phyloP scores from a whole-genome alignment of 2,113 vertebrate species.

The Pteruthius melanotis region DNA sequence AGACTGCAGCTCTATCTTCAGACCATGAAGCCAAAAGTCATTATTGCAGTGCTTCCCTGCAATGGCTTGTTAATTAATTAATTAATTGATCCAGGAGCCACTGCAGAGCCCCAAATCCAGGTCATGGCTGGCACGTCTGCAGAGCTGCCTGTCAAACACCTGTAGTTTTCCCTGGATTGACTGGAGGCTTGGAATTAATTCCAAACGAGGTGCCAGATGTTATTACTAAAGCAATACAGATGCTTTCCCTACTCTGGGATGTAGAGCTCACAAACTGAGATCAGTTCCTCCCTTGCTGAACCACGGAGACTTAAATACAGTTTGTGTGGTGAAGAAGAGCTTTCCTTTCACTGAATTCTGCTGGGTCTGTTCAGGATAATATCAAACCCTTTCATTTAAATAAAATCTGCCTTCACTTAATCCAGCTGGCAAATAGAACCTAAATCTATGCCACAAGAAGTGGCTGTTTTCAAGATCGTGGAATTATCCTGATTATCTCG shows the following conservation, averaged over 20 bases:
- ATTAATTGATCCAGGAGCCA: not conserved
- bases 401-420: not conserved
- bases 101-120: not conserved
- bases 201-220: not conserved
- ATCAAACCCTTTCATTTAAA: not conserved
- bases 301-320: not conserved
- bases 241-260: rapidly evolving
- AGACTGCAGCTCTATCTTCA: not conserved
- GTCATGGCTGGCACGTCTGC: not conserved
- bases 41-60: not conserved
- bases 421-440: not conserved
- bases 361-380: not conserved
- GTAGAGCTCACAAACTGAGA: not conserved
- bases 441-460: not conserved
- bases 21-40: not conserved
- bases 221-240: not conserved
- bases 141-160: not conserved
- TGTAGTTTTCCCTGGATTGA: not conserved
- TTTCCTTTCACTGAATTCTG: not conserved
- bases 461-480: not conserved
- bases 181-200: not conserved
- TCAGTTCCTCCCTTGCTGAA: not conserved
- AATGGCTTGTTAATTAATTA: not conserved
- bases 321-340: not conserved
- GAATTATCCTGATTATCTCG: not conserved